These are phyloP conservation scores for Lydus trimaculatus DNA, from an alignment of 2,888 invertebrate species.

Conservation along the genomic window DNA sequence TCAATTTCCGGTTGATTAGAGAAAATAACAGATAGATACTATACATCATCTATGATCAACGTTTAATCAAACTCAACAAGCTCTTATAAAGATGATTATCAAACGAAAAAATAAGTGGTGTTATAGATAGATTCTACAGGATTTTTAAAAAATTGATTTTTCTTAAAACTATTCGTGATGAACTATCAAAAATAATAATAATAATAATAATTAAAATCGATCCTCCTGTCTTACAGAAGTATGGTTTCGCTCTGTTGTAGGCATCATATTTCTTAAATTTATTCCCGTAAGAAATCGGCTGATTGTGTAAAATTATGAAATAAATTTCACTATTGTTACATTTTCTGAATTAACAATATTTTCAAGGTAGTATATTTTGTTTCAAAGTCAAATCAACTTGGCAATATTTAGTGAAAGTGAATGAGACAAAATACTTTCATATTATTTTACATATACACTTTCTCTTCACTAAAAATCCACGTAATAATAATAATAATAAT, in stretches of 20 bases:
- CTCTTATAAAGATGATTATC: too few species aligned
- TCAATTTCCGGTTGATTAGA: too few species aligned
- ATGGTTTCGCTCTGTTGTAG: not conserved
- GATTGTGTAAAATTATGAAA: not conserved
- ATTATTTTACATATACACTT: slow-evolving; percentile 34
- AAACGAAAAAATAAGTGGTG: too few species aligned
- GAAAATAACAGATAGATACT: too few species aligned
- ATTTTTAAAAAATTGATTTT: too few species aligned
- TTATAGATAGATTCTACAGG: too few species aligned
- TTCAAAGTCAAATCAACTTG: slow-evolving; percentile 29
- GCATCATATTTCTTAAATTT: not conserved
- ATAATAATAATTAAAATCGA: too few species aligned
- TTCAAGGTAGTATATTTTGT: slow-evolving; percentile 29
- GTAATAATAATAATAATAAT: not conserved
- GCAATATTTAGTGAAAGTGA: slow-evolving; percentile 41
- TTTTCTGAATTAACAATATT: slow-evolving; percentile 15
- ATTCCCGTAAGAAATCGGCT: not conserved
- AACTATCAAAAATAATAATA: too few species aligned
- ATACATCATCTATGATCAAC: too few species aligned
- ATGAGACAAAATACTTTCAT: slow-evolving; percentile 37
- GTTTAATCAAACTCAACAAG: too few species aligned
- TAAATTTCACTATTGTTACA: slow-evolving; percentile 10
- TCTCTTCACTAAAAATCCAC: slow-evolving; percentile 37
- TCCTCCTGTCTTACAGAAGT: not conserved
- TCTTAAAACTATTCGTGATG: too few species aligned